Conservation (phyloP, 1,140 invertebrate genomes). For the Pseudomyrmex dendroicus region DNA sequence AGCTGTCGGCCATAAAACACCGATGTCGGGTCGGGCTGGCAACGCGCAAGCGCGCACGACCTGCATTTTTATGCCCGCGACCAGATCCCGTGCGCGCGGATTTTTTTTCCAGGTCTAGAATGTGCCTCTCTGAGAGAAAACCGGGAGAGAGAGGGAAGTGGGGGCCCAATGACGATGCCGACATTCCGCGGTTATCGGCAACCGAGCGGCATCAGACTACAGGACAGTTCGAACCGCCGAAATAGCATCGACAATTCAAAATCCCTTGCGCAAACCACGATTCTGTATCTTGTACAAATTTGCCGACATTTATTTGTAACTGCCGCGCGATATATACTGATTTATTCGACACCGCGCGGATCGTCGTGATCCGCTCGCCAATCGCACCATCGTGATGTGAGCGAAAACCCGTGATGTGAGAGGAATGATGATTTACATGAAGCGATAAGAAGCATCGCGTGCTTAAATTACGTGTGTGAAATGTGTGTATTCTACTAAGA, state of each 20-base stretch:
- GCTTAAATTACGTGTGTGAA: not conserved
- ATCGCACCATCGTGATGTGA: constrained; percentile 16
- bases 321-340: not conserved
- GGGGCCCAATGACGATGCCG: constrained; percentile 1
- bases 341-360: constrained; percentile 18
- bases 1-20: constrained; percentile 83
- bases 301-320: constrained; percentile 35
- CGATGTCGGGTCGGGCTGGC: constrained; percentile 76
- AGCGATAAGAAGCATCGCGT: constrained; percentile 6
- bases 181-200: constrained; percentile 3
- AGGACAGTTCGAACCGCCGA: constrained; percentile 3
- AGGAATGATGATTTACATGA: constrained; percentile 10
- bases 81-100: constrained; percentile 81
- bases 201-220: not conserved
- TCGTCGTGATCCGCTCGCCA: not conserved
- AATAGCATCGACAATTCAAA: not conserved
- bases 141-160: too few species aligned
- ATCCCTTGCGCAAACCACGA: constrained; percentile 27
- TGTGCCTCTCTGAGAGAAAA: not conserved
- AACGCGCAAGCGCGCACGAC: constrained; percentile 81
- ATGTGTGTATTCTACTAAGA: not conserved
- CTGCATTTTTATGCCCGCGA: constrained; percentile 83
- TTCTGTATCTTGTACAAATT: constrained; percentile 24
- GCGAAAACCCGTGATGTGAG: too few species aligned
- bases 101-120: constrained; percentile 76